A percentile compares a stretch with the other conserved stretches of the same genome.
Conservation (phyloP, 2,113 vertebrate genomes). For the Callipepla californica region DNA sequence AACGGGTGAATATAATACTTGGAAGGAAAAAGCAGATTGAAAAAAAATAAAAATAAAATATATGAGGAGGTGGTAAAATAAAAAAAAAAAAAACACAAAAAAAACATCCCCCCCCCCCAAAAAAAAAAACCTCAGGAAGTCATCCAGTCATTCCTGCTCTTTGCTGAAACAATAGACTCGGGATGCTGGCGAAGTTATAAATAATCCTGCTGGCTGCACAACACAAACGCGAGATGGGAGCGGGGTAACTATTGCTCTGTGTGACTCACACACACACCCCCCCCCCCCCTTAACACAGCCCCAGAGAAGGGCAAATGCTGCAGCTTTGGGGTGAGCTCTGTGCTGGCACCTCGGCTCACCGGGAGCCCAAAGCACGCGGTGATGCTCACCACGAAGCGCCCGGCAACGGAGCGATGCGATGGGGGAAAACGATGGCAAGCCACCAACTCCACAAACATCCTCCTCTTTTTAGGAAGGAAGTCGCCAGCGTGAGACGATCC, state of each 20-base stretch:
- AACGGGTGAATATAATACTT: slow-evolving; percentile 69
- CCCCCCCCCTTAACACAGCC: slow-evolving; percentile 23
- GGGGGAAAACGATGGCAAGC: slow-evolving; percentile 50
- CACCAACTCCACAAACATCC: slow-evolving; percentile 35
- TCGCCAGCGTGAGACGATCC: not conserved
- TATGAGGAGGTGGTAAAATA: slow-evolving; percentile 55
- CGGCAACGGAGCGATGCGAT: not conserved
- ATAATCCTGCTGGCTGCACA: slow-evolving; percentile 67
- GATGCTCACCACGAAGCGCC: not conserved
- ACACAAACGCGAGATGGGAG: slow-evolving; percentile 58
- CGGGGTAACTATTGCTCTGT: slow-evolving; percentile 37
- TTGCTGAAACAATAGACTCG: slow-evolving; percentile 72
- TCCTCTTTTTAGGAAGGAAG: slow-evolving; percentile 49
- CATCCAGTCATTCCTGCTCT: slow-evolving; percentile 72
- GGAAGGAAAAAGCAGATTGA: slow-evolving; percentile 72
- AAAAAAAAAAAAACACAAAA: not conserved
- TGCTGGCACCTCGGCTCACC: rapidly evolving
- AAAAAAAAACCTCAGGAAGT: slow-evolving; percentile 70
- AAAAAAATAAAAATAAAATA: not conserved
- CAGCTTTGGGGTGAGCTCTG: rapidly evolving
- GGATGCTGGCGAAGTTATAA: slow-evolving; percentile 71
- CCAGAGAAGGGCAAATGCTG: slow-evolving; percentile 61
- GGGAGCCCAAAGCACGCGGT: rapidly evolving
- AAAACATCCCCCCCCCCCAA: not conserved
- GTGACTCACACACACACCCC: slow-evolving; percentile 60